Conservation (phyloP, 2,797 vertebrate species). For the Acanthurus lineatus region DNA sequence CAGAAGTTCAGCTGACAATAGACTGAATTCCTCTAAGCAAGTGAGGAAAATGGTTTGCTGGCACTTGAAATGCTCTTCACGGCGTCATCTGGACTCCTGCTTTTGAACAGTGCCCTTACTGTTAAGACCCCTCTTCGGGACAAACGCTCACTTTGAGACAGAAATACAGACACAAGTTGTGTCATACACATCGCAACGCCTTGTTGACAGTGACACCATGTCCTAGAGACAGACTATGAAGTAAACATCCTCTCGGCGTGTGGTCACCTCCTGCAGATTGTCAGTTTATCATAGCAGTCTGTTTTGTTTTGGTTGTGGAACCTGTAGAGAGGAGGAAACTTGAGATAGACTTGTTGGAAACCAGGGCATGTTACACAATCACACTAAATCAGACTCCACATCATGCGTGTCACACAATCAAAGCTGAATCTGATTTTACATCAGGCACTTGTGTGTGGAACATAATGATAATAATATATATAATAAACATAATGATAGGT, state of each 20-base stretch:
- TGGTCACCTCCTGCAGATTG: slow-evolving; percentile 43
- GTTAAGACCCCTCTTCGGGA: slow-evolving; percentile 64
- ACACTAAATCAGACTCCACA: neutral
- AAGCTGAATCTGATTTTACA: neutral
- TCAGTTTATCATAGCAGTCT: slow-evolving; percentile 25
- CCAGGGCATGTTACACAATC: slow-evolving; percentile 14
- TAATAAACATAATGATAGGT: slow-evolving; percentile 9
- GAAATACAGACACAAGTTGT: slow-evolving; percentile 64
- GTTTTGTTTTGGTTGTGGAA: slow-evolving; percentile 41
- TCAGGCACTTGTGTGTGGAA: neutral
- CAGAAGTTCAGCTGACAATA: slow-evolving; percentile 68
- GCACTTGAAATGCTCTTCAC: slow-evolving; percentile 73
- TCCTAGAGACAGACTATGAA: slow-evolving; percentile 40
- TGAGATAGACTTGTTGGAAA: slow-evolving; percentile 33
- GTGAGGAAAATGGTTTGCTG: slow-evolving; percentile 73
- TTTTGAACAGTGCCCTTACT: slow-evolving; percentile 78
- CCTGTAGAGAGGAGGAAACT: neutral
- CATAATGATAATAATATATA: slow-evolving; percentile 6
- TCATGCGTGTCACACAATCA: neutral
- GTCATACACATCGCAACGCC: slow-evolving; percentile 49
- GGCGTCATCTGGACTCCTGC: slow-evolving; percentile 60
- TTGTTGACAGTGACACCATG: slow-evolving; percentile 62
- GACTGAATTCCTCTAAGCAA: slow-evolving; percentile 73
- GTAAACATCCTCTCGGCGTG: slow-evolving; percentile 74
- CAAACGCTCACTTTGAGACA: slow-evolving; percentile 69